Conservation (phyloP, 2,888 invertebrate genomes). For the Mactromeris polynyma region DNA sequence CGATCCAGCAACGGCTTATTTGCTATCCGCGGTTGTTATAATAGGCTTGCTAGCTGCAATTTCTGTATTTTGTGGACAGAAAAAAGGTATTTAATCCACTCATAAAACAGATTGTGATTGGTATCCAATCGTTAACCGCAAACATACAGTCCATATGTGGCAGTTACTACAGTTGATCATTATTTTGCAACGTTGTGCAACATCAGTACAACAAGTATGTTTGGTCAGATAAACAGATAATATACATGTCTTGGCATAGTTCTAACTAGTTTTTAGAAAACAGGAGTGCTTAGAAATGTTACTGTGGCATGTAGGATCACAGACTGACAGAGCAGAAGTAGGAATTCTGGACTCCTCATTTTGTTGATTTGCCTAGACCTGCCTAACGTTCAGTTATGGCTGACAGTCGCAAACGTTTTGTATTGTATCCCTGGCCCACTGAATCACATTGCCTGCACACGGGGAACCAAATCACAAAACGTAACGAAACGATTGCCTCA, state of each 20-base stretch:
- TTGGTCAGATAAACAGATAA: background rate
- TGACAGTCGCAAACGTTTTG: too few relatives aligned
- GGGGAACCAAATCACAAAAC: too few relatives aligned
- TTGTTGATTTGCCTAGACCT: background rate
- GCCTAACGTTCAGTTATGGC: too few relatives aligned
- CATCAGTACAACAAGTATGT: background rate
- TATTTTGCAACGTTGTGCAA: slow-evolving; percentile 6
- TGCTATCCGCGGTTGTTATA: slow-evolving; percentile 71
- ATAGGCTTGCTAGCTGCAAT: slow-evolving; percentile 61
- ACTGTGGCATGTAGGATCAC: background rate
- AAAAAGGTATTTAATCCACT: slow-evolving; percentile 43
- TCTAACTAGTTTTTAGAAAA: background rate
- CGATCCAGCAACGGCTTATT: slow-evolving; percentile 74
- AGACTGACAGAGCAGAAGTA: too few relatives aligned
- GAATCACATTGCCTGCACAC: too few relatives aligned
- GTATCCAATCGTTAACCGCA: background rate
- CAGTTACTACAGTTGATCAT: background rate
- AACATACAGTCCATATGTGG: background rate
- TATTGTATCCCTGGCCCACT: too few relatives aligned
- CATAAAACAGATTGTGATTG: background rate
- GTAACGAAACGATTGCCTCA: too few relatives aligned
- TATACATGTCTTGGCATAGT: background rate
- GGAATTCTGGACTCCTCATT: too few relatives aligned
- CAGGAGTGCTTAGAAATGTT: background rate
- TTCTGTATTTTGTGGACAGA: slow-evolving; percentile 62